Conservation (phyloP, 2,113 vertebrate species). For the Circaetus gallicus region DNA sequence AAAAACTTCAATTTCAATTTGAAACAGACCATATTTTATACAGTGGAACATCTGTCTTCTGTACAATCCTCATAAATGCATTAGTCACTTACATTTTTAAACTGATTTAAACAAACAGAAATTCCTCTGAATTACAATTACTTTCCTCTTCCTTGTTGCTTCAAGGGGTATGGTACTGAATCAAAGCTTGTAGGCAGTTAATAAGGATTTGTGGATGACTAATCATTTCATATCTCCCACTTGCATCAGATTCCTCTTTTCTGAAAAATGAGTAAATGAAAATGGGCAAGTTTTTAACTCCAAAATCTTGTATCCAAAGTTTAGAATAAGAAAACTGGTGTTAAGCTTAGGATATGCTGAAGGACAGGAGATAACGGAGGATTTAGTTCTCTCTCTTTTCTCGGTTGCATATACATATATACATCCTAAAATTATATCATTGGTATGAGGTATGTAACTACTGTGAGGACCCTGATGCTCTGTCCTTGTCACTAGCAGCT, state of each 20-base stretch:
- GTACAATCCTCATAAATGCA: background rate
- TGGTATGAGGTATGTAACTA: background rate
- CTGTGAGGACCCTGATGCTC: background rate
- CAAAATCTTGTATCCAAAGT: background rate
- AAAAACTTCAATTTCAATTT: background rate
- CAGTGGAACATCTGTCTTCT: background rate
- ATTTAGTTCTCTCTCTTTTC: background rate
- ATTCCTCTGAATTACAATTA: background rate
- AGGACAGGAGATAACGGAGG: background rate
- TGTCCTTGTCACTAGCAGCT: background rate
- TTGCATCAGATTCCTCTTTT: background rate
- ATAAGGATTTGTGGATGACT: background rate
- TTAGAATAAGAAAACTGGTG: background rate
- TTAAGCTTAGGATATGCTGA: background rate
- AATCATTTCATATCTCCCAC: background rate
- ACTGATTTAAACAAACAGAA: background rate
- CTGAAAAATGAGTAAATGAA: background rate
- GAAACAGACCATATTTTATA: background rate
- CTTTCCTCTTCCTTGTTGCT: background rate
- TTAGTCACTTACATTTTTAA: background rate
- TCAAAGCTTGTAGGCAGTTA: background rate
- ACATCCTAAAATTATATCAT: background rate
- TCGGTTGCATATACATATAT: background rate
- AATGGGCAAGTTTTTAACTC: background rate
- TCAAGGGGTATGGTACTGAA: background rate